A percentile compares a stretch with the other conserved stretches of the same genome.
phyloP scores from a whole-genome alignment of 2,888 invertebrate species.

The Dicyrtoma fusca region DNA sequence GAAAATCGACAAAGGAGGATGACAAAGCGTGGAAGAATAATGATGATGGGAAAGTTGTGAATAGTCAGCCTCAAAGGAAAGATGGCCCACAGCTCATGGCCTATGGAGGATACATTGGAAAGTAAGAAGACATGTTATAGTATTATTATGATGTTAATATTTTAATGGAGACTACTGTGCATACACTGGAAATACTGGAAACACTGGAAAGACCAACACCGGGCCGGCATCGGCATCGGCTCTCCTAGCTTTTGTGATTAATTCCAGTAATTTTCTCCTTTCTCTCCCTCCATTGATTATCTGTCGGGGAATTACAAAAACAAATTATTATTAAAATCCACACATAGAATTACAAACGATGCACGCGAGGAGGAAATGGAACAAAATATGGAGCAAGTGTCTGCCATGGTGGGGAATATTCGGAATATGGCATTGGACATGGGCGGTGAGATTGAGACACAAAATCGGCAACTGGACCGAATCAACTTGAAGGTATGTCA shows the following conservation, averaged over 20 bases:
- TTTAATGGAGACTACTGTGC: too few species aligned
- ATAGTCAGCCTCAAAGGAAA: conserved; percentile 37
- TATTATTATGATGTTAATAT: too few species aligned
- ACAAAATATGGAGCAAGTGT: conserved; percentile 37
- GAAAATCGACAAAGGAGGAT: conserved; percentile 57
- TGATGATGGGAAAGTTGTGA: conserved; percentile 36
- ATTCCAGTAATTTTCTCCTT: neutral
- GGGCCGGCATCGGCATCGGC: too few species aligned
- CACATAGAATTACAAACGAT: conserved; percentile 37
- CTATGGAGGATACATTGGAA: conserved; percentile 39
- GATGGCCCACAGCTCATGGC: conserved; percentile 37
- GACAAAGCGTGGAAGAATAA: conserved; percentile 38
- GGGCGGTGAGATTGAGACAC: conserved; percentile 38
- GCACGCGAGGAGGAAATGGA: conserved; percentile 39
- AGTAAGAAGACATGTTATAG: conserved; percentile 18
- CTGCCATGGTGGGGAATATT: conserved; percentile 34
- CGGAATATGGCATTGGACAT: conserved; percentile 40
- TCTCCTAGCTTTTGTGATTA: conserved; percentile 4
- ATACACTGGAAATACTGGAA: too few species aligned
- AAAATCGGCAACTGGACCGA: conserved; percentile 38
- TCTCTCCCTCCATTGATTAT: neutral
- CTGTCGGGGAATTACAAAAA: neutral
- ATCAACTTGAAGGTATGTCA: conserved; percentile 29
- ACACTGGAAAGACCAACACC: too few species aligned
- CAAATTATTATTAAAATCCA: neutral